Evolutionary conservation across 1,140 invertebrate genomes (phyloP).

Genomic region (Drosophila jambulina): DNA sequence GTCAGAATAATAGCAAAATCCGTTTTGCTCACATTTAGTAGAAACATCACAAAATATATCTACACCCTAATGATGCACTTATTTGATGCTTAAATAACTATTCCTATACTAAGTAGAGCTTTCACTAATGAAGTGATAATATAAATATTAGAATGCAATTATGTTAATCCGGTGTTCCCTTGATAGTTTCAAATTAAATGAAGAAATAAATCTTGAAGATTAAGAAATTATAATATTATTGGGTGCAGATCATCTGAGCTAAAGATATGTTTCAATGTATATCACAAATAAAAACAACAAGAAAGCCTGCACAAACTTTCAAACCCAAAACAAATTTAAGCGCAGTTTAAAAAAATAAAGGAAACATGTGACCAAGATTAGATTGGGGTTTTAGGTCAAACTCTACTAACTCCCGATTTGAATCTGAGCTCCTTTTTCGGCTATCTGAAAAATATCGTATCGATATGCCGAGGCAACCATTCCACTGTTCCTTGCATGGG

Average conservation of each 20-base stretch:
- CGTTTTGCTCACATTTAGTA: background rate
- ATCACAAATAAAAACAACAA: background rate
- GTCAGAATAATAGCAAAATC: background rate
- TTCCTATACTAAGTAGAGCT: too few relatives aligned
- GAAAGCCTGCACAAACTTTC: background rate
- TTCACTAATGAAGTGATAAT: too few relatives aligned
- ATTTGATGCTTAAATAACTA: too few relatives aligned
- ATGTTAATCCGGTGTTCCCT: too few relatives aligned
- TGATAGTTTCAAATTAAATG: background rate
- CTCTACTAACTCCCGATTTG: background rate
- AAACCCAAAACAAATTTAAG: background rate
- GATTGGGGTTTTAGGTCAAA: background rate
- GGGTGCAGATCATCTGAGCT: too few relatives aligned
- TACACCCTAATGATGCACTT: too few relatives aligned
- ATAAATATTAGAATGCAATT: too few relatives aligned
- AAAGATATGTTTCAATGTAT: background rate
- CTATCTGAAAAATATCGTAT: background rate
- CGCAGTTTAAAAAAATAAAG: background rate
- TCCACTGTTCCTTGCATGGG: conserved; percentile 33
- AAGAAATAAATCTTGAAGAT: background rate
- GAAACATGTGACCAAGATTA: background rate
- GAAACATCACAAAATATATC: background rate
- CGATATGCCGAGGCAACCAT: background rate
- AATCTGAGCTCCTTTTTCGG: background rate
- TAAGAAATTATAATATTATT: too few relatives aligned